Percentiles rank a stretch among this genome's conserved stretches.
phyloP scores from a whole-genome alignment of 2,113 vertebrate species.

The Sitta europaea region DNA sequence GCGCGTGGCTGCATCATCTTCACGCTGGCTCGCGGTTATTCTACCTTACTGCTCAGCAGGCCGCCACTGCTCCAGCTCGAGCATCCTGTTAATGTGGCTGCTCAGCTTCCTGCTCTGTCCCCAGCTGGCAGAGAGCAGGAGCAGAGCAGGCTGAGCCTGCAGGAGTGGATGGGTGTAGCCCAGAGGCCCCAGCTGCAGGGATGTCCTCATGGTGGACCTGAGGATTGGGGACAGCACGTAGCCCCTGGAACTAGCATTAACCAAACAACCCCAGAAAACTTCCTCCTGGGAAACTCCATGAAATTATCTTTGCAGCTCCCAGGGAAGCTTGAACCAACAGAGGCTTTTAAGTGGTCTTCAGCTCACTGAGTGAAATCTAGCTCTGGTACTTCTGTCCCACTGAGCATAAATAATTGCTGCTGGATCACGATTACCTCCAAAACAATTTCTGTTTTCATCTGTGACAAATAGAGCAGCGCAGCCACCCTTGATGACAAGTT shows the following conservation, averaged over 20 bases:
- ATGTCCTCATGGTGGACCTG: background rate
- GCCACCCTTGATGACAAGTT: background rate
- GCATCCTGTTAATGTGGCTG: background rate
- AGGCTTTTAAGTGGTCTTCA: background rate
- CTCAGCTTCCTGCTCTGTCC: background rate
- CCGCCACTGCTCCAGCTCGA: background rate
- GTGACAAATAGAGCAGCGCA: fast-evolving
- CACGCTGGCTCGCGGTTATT: background rate
- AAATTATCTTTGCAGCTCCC: background rate
- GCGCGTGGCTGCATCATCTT: background rate
- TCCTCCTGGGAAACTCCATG: background rate
- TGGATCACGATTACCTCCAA: background rate
- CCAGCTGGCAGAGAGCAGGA: background rate
- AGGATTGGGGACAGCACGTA: fast-evolving
- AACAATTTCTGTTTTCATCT: background rate
- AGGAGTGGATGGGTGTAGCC: background rate
- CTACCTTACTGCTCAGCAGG: slow-evolving; percentile 35
- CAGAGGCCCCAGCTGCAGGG: background rate
- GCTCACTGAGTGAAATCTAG: background rate
- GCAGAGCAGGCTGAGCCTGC: background rate
- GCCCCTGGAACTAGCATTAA: background rate
- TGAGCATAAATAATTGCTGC: background rate
- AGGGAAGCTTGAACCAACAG: background rate
- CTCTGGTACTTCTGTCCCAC: background rate
- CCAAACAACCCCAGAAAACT: background rate